A percentile compares a stretch with the other conserved stretches of the same genome.
Evolutionary conservation across 2,113 vertebrate species (phyloP).

Genomic region (Sorex fumeus): DNA sequence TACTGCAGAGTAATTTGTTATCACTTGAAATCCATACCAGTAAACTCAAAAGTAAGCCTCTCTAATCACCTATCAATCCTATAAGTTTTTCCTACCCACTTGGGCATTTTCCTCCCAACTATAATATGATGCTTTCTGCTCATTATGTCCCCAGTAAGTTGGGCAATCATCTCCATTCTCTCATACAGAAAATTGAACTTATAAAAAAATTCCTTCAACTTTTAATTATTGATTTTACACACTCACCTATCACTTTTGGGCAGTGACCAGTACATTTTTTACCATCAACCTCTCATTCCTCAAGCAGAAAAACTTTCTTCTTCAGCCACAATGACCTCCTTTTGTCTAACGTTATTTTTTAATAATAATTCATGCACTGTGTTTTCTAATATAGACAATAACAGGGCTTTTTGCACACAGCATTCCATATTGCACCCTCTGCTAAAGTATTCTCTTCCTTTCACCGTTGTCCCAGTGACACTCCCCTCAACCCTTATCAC

Average conservation of each 20-base stretch:
- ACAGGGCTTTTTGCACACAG: too few relatives aligned
- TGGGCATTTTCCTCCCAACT: not conserved
- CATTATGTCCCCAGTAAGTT: fast-evolving
- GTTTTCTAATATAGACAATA: too few relatives aligned
- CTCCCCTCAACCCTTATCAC: too few relatives aligned
- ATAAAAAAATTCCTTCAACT: not conserved
- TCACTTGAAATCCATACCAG: not conserved
- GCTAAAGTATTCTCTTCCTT: too few relatives aligned
- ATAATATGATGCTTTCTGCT: not conserved
- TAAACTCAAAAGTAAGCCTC: not conserved
- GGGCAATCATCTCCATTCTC: not conserved
- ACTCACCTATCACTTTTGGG: not conserved
- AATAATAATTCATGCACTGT: too few relatives aligned
- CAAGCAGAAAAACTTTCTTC: not conserved
- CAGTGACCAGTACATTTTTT: not conserved
- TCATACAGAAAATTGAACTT: not conserved
- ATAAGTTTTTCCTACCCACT: not conserved
- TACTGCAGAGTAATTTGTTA: not conserved
- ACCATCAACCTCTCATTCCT: not conserved
- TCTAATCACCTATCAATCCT: too few relatives aligned
- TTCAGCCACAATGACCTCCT: not conserved
- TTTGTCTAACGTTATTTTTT: not conserved
- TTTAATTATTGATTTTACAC: not conserved
- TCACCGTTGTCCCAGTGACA: too few relatives aligned
- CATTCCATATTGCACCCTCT: too few relatives aligned